phyloP scores from a whole-genome alignment of 2,888 invertebrate species.

The Himalopsyche tibetana region DNA sequence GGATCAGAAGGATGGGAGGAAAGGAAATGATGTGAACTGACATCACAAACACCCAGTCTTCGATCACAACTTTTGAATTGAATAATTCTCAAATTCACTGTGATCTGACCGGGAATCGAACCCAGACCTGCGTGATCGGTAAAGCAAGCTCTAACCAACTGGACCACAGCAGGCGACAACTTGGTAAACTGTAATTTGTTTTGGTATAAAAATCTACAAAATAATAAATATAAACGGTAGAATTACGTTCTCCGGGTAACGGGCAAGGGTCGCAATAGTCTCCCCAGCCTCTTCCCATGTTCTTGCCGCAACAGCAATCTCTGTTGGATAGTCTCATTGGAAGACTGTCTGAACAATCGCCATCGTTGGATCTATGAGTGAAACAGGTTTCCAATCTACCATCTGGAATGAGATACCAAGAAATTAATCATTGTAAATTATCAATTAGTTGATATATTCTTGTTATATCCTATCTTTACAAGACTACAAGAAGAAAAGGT shows the following conservation, averaged over 20 bases:
- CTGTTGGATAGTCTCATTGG: slow-evolving; percentile 84
- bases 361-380: slow-evolving; percentile 81
- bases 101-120: no score
- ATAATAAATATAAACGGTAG: neutral
- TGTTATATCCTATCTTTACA: no score
- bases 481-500: no score
- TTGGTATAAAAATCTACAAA: neutral
- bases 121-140: no score
- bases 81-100: no score
- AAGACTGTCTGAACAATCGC: slow-evolving; percentile 83
- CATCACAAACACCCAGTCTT: no score
- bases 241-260: slow-evolving; percentile 75
- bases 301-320: slow-evolving; percentile 91
- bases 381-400: slow-evolving; percentile 88
- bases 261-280: slow-evolving; percentile 88
- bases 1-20: no score
- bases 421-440: neutral
- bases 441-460: neutral
- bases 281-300: slow-evolving; percentile 92
- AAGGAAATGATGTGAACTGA: no score
- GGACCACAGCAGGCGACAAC: no score
- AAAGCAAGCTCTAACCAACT: no score
- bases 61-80: no score
- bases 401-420: slow-evolving; percentile 75
- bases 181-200: no score